Evolutionary conservation across 1,140 invertebrate species (phyloP), one percentile per base, ranked within the genome.

Genomic region (Plutomurus gul): DNA sequence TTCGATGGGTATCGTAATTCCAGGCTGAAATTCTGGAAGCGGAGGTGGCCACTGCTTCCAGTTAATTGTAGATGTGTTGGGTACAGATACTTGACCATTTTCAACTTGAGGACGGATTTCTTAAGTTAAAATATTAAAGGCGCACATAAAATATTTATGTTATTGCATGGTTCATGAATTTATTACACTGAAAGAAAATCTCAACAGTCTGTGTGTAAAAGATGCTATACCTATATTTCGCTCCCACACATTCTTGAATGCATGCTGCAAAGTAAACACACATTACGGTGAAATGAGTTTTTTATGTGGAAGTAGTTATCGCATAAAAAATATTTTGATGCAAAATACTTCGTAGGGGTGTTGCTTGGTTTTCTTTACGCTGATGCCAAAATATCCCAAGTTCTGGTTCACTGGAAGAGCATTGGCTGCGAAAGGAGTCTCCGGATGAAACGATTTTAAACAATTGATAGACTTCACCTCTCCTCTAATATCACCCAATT

Each of bases 21-120:
- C 75, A 36, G 13, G 27, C 8, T 27, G 39, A 3, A 80, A 18
- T 27, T 27, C 33, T 11, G 73, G 27, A 16, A 79, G 16, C 13
- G 47, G 74, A 27, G 81, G 81, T 13, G 81, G 81, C 81, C 81
- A 82, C 10, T 73, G 39, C 27, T 74, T 77, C 70, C 75, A 81
- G 27, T 71, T 47, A 18, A 77, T 46, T 11, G 6, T 47, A 22
- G 46, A 70, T 1, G 70, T 40, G 11, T 74, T 40, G 5, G 10
- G 0, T 13, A 33, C 6, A 13, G 56, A 13, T 56, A 10, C 0
- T 25, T 27, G 3, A 56, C 11, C n/a, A 43, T 10, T 43, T 8
- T n/a, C 51, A 27, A 27, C 2, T 16, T 25, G 22, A 27, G 51
- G 25, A 13, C 25, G 20, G 16, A 27, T 22, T 10, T 56, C 51